A percentile compares a stretch with the other conserved stretches of the same genome.
Evolutionary conservation across 2,888 invertebrate species (phyloP).

Genomic region (Suillia variegata): DNA sequence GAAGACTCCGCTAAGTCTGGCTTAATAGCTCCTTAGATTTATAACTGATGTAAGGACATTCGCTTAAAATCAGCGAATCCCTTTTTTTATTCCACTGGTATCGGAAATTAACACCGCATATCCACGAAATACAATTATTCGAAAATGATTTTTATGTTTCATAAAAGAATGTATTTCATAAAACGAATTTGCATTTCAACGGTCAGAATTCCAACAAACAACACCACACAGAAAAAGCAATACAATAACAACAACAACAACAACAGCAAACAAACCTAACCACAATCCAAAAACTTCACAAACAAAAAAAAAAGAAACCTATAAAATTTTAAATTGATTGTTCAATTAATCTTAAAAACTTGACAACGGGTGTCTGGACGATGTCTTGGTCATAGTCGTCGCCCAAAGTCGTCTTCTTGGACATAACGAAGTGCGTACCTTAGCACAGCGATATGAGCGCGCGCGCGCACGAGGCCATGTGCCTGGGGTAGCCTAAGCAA

Average conservation of each 20-base stretch:
- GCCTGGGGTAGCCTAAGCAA: neutral
- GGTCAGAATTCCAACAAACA: neutral
- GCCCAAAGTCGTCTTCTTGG: neutral
- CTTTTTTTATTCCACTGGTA: too few relatives aligned
- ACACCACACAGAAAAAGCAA: conserved; percentile 21
- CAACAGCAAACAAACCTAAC: conserved; percentile 38
- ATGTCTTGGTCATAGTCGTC: conserved; percentile 14
- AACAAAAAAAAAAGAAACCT: conserved; percentile 53
- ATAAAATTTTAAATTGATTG: conserved; percentile 60
- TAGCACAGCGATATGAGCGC: too few relatives aligned
- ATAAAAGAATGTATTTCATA: conserved; percentile 5
- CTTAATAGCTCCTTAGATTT: too few relatives aligned
- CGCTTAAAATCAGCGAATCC: too few relatives aligned
- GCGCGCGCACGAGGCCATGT: neutral
- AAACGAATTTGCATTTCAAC: conserved; percentile 16
- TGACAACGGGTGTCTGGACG: conserved; percentile 45
- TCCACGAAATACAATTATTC: too few relatives aligned
- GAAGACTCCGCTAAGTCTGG: too few relatives aligned
- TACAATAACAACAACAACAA: conserved; percentile 26
- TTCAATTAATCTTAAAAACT: conserved; percentile 59
- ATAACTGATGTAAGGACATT: too few relatives aligned
- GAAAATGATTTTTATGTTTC: neutral
- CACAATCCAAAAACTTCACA: conserved; percentile 33
- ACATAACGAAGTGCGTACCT: conserved; percentile 19
- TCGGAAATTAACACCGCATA: too few relatives aligned